Evolutionary conservation across 2,797 vertebrate species (phyloP).

Genomic region (Schizopygopsis malacanthus): DNA sequence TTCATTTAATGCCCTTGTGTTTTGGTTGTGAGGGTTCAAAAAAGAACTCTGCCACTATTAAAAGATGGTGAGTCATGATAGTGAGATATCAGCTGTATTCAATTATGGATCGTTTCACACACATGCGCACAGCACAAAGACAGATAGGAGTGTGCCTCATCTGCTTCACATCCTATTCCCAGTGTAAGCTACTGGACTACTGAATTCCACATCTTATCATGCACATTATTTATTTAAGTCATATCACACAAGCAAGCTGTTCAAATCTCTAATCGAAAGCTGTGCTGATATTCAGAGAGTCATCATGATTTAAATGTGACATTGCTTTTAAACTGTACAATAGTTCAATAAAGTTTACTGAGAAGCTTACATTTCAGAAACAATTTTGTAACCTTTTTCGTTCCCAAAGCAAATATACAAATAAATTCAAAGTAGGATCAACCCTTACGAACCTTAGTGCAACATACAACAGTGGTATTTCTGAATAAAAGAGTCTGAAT

Average conservation of each 20-base stretch:
- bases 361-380: neutral
- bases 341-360: neutral
- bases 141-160: constrained; percentile 21
- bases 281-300: neutral
- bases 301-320: neutral
- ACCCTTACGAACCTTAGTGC: neutral
- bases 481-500: neutral
- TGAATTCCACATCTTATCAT: neutral
- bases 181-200: constrained; percentile 22
- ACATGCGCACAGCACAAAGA: constrained; percentile 17
- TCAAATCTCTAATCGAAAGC: neutral
- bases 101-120: constrained; percentile 26
- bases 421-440: neutral
- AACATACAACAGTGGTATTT: neutral
- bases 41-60: constrained; percentile 18
- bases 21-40: constrained; percentile 21
- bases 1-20: constrained; percentile 17
- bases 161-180: constrained; percentile 2
- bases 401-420: neutral
- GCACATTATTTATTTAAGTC: neutral
- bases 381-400: neutral
- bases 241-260: neutral
- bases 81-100: constrained; percentile 40
- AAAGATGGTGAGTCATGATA: constrained; percentile 45
- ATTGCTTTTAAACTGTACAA: neutral